These are phyloP conservation scores for Drosophila yakuba DNA, from an alignment of 1,140 invertebrate species.

Conservation along the genomic window DNA sequence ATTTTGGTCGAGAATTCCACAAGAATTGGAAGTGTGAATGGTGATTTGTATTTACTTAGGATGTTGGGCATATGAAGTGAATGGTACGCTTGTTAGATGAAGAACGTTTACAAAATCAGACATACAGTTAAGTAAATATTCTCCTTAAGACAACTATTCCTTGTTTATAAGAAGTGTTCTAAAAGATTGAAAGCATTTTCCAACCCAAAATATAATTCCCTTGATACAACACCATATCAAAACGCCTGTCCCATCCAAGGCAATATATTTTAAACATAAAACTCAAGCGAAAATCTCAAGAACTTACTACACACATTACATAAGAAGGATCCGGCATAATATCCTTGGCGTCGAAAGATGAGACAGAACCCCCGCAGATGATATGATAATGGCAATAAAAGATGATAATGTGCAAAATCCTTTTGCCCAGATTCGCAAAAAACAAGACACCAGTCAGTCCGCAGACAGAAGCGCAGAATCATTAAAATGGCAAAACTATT, in stretches of 20 bases:
- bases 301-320: conserved; percentile 68
- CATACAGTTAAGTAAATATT: too few species aligned
- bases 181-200: too few species aligned
- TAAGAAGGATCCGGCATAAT: conserved; percentile 36
- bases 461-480: conserved; percentile 41
- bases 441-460: conserved; percentile 43
- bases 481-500: conserved; percentile 46
- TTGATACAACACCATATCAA: neutral
- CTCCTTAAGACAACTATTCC: neutral
- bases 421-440: conserved; percentile 72
- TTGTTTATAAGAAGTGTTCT: too few species aligned
- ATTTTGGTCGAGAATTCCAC: conserved; percentile 9
- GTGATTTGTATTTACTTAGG: conserved; percentile 38
- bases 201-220: too few species aligned
- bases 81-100: neutral
- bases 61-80: conserved; percentile 2
- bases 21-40: conserved; percentile 31
- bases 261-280: conserved; percentile 27
- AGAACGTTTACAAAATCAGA: neutral
- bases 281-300: conserved; percentile 55
- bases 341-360: conserved; percentile 45
- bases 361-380: conserved; percentile 36
- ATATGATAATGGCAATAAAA: conserved; percentile 66
- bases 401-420: conserved; percentile 74
- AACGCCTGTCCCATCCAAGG: neutral